phyloP scores from a whole-genome alignment of 2,888 invertebrate species.

The Heliothis peltigera region DNA sequence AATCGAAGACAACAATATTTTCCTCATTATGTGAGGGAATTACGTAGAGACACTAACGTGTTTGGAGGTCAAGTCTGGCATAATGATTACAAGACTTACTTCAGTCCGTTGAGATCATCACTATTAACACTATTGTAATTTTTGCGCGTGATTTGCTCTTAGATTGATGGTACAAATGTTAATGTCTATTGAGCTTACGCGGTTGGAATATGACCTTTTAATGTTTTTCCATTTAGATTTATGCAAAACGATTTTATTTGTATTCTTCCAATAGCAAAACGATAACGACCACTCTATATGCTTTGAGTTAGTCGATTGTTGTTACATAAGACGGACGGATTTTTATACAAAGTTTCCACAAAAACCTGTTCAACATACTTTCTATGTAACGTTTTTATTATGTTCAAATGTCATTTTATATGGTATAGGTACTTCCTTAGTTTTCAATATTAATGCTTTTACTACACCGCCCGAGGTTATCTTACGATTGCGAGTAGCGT shows the following conservation, averaged over 20 bases:
- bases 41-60: constrained; percentile 44
- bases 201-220: constrained; percentile 46
- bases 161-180: constrained; percentile 55
- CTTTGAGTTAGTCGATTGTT: constrained; percentile 47
- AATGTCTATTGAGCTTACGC: constrained; percentile 46
- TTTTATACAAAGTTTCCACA: constrained; percentile 43
- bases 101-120: constrained; percentile 76
- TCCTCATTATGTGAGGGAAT: constrained; percentile 44
- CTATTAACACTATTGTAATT: constrained; percentile 68
- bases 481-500: constrained; percentile 42
- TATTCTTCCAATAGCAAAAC: constrained; percentile 38
- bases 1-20: constrained; percentile 39
- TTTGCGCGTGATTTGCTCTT: constrained; percentile 67
- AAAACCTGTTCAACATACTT: constrained; percentile 60
- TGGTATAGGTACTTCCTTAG: constrained; percentile 42
- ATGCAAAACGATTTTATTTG: constrained; percentile 22
- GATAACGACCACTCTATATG: constrained; percentile 24
- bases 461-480: constrained; percentile 51
- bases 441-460: constrained; percentile 36
- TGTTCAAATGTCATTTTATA: constrained; percentile 28
- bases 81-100: constrained; percentile 61
- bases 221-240: constrained; percentile 54
- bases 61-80: constrained; percentile 64
- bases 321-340: constrained; percentile 54
- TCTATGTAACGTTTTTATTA: constrained; percentile 51